Evolutionary conservation across 2,888 invertebrate genomes (phyloP).

Genomic region (Hyalella azteca): DNA sequence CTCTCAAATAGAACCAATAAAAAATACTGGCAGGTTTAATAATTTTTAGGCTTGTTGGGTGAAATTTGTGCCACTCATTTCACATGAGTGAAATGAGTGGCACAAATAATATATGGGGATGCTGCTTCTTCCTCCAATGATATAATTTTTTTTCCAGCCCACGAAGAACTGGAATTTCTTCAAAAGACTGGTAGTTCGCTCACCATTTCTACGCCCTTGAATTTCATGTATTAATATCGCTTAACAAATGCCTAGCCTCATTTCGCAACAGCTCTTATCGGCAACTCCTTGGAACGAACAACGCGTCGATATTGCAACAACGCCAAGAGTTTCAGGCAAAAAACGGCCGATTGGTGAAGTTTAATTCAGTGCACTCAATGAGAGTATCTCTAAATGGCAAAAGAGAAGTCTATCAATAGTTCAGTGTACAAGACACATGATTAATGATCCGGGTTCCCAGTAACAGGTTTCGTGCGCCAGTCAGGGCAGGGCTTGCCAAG

Average conservation of each 20-base stretch:
- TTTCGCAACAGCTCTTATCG: not conserved
- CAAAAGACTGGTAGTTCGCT: not conserved
- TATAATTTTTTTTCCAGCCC: too few species aligned
- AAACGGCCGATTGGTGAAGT: not conserved
- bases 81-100: too few species aligned
- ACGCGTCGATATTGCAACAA: not conserved
- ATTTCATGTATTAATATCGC: constrained; percentile 20
- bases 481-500: not conserved
- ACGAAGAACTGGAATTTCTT: not conserved
- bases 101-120: too few species aligned
- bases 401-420: constrained; percentile 18
- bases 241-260: constrained; percentile 23
- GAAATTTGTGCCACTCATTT: too few species aligned
- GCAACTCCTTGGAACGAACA: not conserved
- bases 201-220: not conserved
- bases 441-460: not conserved
- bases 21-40: too few species aligned
- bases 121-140: too few species aligned
- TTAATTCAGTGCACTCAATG: not conserved
- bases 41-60: too few species aligned
- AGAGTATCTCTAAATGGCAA: constrained; percentile 26
- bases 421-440: constrained; percentile 17
- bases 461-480: constrained; percentile 4
- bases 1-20: too few species aligned
- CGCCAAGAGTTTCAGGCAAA: not conserved